These are phyloP conservation scores for Leptocoma aspasia DNA, from an alignment of 2,113 vertebrate genomes.

Conservation along the genomic window DNA sequence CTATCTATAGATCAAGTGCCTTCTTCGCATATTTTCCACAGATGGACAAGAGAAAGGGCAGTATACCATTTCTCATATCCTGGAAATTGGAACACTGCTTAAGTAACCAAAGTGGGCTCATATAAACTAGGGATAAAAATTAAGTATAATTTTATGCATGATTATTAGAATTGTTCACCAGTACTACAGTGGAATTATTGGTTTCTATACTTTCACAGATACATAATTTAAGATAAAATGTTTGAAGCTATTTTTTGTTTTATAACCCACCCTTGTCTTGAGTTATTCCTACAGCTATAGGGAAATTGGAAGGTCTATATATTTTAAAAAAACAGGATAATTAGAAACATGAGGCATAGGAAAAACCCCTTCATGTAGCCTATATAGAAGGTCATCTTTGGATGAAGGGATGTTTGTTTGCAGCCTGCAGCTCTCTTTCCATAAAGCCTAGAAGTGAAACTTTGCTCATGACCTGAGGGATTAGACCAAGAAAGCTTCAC, in stretches of 20 bases:
- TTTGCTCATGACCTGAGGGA: neutral
- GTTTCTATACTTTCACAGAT: neutral
- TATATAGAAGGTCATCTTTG: neutral
- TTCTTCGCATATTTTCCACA: conserved; percentile 27
- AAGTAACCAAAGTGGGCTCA: neutral
- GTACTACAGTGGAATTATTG: neutral
- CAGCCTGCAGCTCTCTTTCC: neutral
- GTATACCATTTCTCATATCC: neutral
- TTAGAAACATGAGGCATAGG: neutral
- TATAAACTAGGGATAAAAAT: neutral
- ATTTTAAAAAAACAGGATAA: neutral
- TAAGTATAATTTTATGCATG: neutral
- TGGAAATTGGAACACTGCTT: neutral
- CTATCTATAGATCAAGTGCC: conserved; percentile 39
- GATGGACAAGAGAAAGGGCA: neutral
- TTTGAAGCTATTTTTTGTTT: conserved; percentile 13
- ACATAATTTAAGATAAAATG: neutral
- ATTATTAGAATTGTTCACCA: neutral
- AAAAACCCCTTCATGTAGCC: neutral
- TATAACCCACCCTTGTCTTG: neutral
- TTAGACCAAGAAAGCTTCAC: neutral
- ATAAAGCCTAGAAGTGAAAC: neutral
- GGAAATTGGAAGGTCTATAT: neutral
- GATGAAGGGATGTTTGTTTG: neutral
- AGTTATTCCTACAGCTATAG: neutral